Evolutionary conservation across 2,113 vertebrate species (phyloP).

Genomic region (Panthera uncia): DNA sequence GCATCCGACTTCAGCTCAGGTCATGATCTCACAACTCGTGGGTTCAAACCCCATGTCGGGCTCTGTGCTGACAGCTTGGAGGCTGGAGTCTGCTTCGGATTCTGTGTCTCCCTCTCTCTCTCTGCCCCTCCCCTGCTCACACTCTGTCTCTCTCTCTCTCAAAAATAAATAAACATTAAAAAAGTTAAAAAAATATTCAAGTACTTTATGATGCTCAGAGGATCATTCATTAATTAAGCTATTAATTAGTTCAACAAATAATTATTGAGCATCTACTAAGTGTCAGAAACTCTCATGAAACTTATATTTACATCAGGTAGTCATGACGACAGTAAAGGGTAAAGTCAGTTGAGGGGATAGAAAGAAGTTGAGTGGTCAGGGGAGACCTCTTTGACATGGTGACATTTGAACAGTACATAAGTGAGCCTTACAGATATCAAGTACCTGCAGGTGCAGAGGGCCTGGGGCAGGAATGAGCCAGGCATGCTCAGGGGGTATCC

Average conservation of each 20-base stretch:
- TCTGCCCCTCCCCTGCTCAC: too few relatives aligned
- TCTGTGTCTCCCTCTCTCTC: too few relatives aligned
- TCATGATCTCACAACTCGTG: too few relatives aligned
- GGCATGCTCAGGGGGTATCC: not conserved
- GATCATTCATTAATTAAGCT: not conserved
- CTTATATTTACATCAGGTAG: not conserved
- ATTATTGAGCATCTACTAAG: not conserved
- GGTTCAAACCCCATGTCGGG: too few relatives aligned
- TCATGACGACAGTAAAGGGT: not conserved
- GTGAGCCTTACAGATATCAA: not conserved
- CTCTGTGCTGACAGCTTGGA: too few relatives aligned
- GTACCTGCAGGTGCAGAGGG: not conserved
- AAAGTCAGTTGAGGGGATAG: not conserved
- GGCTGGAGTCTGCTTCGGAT: too few relatives aligned
- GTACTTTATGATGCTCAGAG: not conserved
- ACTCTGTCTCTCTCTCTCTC: too few relatives aligned
- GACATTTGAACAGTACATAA: not conserved
- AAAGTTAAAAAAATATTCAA: not conserved
- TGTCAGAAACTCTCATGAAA: not conserved
- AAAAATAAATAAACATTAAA: too few relatives aligned
- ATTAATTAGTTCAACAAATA: constrained; percentile 6
- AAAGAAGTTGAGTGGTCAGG: not conserved
- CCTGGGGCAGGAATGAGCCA: not conserved
- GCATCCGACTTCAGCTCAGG: too few relatives aligned
- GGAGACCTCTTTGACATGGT: not conserved